Evolutionary conservation across 1,140 invertebrate species (phyloP), one percentile per base, ranked within the genome.

Genomic region (Pygmarrhopalites habei): DNA sequence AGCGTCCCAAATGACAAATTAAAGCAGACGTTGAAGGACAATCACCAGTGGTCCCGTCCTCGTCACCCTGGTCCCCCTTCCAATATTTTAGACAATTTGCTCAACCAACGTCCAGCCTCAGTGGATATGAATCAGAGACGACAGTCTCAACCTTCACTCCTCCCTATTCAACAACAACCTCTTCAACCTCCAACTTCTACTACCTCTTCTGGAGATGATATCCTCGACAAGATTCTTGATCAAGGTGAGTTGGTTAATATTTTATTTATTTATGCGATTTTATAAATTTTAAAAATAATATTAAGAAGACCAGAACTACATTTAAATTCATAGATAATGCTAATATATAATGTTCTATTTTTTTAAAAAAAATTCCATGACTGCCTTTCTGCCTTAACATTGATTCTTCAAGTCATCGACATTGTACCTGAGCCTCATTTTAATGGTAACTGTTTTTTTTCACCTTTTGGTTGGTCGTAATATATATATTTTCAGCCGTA

Each of bases 361-460:
- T n/a, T n/a, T n/a, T n/a, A n/a, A n/a, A n/a, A n/a, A n/a, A n/a
- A n/a, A n/a, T n/a, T n/a, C n/a, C n/a, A n/a, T n/a, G n/a, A n/a
- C n/a, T n/a, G n/a, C n/a, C n/a, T n/a, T n/a, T n/a, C n/a, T n/a
- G n/a, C n/a, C n/a, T n/a, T n/a, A n/a, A n/a, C n/a, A n/a, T n/a
- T n/a, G n/a, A n/a, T n/a, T n/a, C n/a, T n/a, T n/a, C n/a, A 88
- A 75, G 85, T 92, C 44, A 88, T 90, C 70, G 87, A 90, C 53
- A 83, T 89, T 66, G 83, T 84, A 62, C 81, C 85, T 56, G 85
- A 86, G n/a, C 14, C 35, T 41, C 62, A 56, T 17, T 64, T 58
- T 29, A 29, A 21, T 49, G 62, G 62, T 64, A 28, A 55, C 5
- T 44, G 7, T n/a, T n/a, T n/a, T n/a, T n/a, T n/a, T n/a, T n/a